These are phyloP conservation scores for Periplaneta americana DNA, from an alignment of 1,140 invertebrate genomes.

Conservation along the genomic window DNA sequence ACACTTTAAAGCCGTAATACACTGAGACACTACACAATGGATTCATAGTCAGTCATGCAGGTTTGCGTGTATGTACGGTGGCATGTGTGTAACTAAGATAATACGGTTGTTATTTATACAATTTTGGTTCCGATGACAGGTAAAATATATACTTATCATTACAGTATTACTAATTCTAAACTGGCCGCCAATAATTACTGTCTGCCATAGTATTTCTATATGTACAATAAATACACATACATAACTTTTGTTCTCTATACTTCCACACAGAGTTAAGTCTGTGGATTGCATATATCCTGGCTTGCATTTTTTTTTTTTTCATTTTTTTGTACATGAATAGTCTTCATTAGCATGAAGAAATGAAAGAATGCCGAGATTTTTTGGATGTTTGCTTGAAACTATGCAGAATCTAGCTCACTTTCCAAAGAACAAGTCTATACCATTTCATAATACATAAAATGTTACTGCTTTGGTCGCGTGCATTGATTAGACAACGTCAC, in stretches of 20 bases:
- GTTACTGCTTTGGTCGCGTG: conserved; percentile 6
- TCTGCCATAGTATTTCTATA: conserved; percentile 18
- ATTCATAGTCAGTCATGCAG: conserved; percentile 14
- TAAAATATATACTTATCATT: conserved; percentile 16
- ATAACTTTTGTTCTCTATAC: neutral
- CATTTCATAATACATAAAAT: neutral
- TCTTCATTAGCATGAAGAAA: neutral
- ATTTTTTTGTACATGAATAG: neutral
- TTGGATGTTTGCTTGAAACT: neutral
- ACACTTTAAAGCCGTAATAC: conserved; percentile 16
- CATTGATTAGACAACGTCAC: neutral
- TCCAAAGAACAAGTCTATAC: neutral
- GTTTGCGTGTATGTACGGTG: conserved; percentile 8
- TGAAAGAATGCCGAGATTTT: neutral
- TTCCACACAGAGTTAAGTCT: neutral
- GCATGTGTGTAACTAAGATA: conserved; percentile 6
- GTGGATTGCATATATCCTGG: neutral
- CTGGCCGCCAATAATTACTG: conserved; percentile 17
- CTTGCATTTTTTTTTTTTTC: neutral
- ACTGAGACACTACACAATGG: conserved; percentile 12
- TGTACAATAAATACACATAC: conserved; percentile 20
- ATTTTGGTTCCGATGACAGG: conserved; percentile 17
- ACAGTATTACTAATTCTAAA: conserved; percentile 16
- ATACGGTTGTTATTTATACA: conserved; percentile 12
- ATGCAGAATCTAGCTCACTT: neutral